phyloP scores from a whole-genome alignment of 2,888 invertebrate genomes.

The Heliconius ethilla region DNA sequence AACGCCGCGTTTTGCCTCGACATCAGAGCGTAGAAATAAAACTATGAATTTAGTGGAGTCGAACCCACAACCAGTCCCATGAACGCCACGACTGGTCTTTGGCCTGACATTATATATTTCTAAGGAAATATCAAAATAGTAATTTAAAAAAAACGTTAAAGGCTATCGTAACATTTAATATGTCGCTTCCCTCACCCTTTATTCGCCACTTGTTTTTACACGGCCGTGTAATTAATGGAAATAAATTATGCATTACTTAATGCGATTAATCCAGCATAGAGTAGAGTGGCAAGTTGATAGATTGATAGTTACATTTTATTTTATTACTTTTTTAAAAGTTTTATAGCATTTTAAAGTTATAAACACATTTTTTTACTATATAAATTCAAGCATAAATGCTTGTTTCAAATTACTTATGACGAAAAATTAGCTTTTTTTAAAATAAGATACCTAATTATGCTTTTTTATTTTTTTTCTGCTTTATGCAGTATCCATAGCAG shows the following conservation, averaged over 20 bases:
- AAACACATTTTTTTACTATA: neutral
- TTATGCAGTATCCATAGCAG: no score
- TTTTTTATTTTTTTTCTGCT: no score
- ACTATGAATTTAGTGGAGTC: no score
- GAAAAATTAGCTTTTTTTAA: no score
- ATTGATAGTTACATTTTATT: neutral
- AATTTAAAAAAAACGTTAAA: neutral
- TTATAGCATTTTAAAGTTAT: neutral
- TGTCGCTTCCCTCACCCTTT: conserved; percentile 31
- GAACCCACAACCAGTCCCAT: no score
- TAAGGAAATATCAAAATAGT: neutral
- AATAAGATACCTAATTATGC: no score
- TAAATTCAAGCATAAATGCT: no score
- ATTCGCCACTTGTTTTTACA: conserved; percentile 39
- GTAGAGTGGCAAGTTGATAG: conserved; percentile 13
- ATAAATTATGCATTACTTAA: conserved; percentile 43
- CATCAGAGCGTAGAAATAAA: no score
- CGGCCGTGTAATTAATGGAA: conserved; percentile 38
- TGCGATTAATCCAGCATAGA: conserved; percentile 37
- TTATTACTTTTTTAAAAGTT: neutral
- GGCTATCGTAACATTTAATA: conserved; percentile 14
- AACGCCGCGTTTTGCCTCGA: no score
- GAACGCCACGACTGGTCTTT: no score
- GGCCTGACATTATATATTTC: no score
- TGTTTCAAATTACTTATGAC: no score